Evolutionary conservation across 2,797 vertebrate species (phyloP).

Genomic region (Silurus lanzhouensis): DNA sequence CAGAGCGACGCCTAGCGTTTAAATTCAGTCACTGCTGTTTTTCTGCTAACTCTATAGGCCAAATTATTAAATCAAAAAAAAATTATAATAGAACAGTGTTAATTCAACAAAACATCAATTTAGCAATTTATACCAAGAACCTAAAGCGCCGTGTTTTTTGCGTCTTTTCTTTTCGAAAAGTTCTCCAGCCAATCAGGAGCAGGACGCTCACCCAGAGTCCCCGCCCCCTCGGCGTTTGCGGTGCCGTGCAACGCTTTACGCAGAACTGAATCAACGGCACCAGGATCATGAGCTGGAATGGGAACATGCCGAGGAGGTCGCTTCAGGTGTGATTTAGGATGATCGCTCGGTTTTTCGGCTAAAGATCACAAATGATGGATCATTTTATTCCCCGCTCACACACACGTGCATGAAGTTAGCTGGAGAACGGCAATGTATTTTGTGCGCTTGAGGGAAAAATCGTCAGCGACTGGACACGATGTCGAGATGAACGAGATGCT

Average conservation of each 20-base stretch:
- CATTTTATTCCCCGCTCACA: no score
- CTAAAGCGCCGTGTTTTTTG: constrained; percentile 8
- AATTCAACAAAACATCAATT: no score
- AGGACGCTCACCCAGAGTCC: constrained; percentile 44
- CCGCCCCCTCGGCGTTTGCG: constrained; percentile 66
- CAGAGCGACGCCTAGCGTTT: constrained; percentile 43
- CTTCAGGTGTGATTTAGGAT: neutral
- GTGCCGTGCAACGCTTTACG: constrained; percentile 37
- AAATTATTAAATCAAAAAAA: neutral
- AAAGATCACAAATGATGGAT: neutral
- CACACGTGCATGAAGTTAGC: constrained; percentile 46
- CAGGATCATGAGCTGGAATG: constrained; percentile 31
- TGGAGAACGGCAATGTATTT: neutral
- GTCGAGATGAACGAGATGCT: constrained; percentile 52
- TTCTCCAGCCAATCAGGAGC: constrained; percentile 68
- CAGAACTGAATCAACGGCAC: constrained; percentile 41
- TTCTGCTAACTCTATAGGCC: neutral
- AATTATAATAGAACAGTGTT: no score
- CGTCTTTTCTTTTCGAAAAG: constrained; percentile 73
- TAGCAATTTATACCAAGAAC: neutral
- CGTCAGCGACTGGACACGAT: constrained; percentile 33
- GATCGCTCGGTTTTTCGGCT: neutral
- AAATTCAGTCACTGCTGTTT: neutral
- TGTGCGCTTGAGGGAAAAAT: neutral
- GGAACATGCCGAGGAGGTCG: constrained; percentile 17